phyloP scores from a whole-genome alignment of 2,888 invertebrate species.

The Dermolepida albohirtum region DNA sequence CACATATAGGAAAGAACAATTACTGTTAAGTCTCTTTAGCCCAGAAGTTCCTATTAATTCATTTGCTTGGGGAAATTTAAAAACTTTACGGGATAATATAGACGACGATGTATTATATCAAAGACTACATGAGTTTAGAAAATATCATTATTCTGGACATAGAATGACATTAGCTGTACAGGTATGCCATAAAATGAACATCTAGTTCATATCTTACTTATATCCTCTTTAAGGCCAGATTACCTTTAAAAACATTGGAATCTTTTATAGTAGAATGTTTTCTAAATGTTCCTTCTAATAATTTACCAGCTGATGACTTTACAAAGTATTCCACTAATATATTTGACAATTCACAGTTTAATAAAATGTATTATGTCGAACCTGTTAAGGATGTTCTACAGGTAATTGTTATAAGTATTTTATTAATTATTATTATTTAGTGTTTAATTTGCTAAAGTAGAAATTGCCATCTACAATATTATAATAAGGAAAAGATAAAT shows the following conservation, averaged over 20 bases:
- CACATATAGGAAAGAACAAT: constrained; percentile 79
- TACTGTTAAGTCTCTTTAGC: constrained; percentile 77
- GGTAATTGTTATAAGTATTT: constrained; percentile 64
- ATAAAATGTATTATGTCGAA: constrained; percentile 79
- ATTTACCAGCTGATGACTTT: constrained; percentile 74
- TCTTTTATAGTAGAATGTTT: constrained; percentile 75
- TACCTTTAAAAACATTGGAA: constrained; percentile 75
- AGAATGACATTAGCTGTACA: constrained; percentile 90
- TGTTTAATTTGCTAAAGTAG: too few relatives aligned
- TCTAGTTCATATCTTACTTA: neutral
- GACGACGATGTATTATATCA: constrained; percentile 76
- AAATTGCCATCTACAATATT: too few relatives aligned
- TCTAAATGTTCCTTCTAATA: constrained; percentile 76
- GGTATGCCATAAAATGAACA: constrained; percentile 53
- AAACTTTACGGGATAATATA: constrained; percentile 76
- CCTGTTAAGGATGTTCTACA: constrained; percentile 80
- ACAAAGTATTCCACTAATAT: constrained; percentile 67
- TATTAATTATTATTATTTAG: too few relatives aligned
- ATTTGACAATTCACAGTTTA: constrained; percentile 73
- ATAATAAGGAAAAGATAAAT: too few relatives aligned
- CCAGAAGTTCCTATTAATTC: constrained; percentile 79
- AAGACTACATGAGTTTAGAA: constrained; percentile 79
- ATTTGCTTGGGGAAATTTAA: constrained; percentile 88
- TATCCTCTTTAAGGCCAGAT: constrained; percentile 65
- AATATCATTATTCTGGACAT: constrained; percentile 85